These are phyloP conservation scores for Zophobas atratus DNA, from an alignment of 1,140 invertebrate genomes.

Conservation along the genomic window DNA sequence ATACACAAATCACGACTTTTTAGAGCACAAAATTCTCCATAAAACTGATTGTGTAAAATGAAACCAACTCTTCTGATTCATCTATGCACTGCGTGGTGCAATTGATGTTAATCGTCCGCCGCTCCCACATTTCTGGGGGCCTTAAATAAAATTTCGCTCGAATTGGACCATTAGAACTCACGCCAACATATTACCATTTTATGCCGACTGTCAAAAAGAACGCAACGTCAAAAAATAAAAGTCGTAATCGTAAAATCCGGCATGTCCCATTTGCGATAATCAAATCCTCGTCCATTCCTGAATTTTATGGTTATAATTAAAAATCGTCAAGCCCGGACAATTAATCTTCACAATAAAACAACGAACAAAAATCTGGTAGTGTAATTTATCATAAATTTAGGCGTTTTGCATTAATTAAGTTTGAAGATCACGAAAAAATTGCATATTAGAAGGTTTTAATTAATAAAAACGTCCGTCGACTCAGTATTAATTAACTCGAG, in stretches of 20 bases:
- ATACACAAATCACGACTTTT: no score
- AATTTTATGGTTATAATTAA: constrained; percentile 30
- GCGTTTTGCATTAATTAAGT: constrained; percentile 42
- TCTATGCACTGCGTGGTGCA: background rate
- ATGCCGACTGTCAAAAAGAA: background rate
- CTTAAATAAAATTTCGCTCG: background rate
- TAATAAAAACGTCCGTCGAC: constrained; percentile 36
- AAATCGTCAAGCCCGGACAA: constrained; percentile 27
- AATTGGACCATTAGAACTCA: background rate
- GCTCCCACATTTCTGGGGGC: background rate
- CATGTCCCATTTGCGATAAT: constrained; percentile 23
- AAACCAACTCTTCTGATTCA: background rate
- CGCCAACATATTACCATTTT: background rate
- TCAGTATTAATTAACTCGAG: constrained; percentile 20
- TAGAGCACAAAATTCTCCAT: background rate
- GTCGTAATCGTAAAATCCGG: background rate
- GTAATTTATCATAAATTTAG: constrained; percentile 40
- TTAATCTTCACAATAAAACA: constrained; percentile 40
- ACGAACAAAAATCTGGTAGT: constrained; percentile 27
- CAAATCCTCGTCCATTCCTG: constrained; percentile 15
- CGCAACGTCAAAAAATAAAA: background rate
- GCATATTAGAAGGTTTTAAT: constrained; percentile 38
- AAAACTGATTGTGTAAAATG: background rate
- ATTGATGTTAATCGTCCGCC: background rate
- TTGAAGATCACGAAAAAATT: constrained; percentile 36